Conservation (phyloP, 2,113 vertebrate genomes). For the Bujurquina vittata region DNA sequence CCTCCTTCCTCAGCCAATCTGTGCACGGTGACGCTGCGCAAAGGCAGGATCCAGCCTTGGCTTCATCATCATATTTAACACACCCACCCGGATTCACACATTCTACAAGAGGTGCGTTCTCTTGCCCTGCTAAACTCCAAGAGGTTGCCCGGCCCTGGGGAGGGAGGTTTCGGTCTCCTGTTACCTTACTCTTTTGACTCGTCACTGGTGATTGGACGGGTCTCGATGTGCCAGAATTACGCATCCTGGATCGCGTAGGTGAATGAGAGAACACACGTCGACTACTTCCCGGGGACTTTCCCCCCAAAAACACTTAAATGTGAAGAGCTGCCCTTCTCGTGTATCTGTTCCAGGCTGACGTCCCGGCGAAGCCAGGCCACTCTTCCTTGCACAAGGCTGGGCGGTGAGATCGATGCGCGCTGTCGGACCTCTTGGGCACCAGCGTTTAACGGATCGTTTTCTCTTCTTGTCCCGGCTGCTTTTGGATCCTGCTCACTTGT, state of each 20-base stretch:
- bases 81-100: conserved; percentile 82
- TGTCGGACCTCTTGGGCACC: conserved; percentile 32
- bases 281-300: conserved; percentile 62
- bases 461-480: conserved; percentile 9
- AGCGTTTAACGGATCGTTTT: conserved; percentile 24
- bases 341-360: background rate
- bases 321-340: conserved; percentile 18
- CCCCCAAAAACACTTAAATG: conserved; percentile 6
- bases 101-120: conserved; percentile 68
- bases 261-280: conserved; percentile 16
- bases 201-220: conserved; percentile 6
- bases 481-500: conserved; percentile 4
- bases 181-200: conserved; percentile 72
- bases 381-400: conserved; percentile 8
- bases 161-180: conserved; percentile 61
- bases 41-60: conserved; percentile 85
- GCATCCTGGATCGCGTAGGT: conserved; percentile 32
- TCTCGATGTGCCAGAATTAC: conserved; percentile 23
- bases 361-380: conserved; percentile 22
- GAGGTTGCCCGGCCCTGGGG: conserved; percentile 51
- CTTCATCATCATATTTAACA: conserved; percentile 91
- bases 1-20: conserved; percentile 88
- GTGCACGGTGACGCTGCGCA: conserved; percentile 88
- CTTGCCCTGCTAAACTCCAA: conserved; percentile 67
- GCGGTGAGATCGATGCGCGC: conserved; percentile 45